Conservation (phyloP, 1,140 invertebrate genomes). For the Drosophila carrolli region DNA sequence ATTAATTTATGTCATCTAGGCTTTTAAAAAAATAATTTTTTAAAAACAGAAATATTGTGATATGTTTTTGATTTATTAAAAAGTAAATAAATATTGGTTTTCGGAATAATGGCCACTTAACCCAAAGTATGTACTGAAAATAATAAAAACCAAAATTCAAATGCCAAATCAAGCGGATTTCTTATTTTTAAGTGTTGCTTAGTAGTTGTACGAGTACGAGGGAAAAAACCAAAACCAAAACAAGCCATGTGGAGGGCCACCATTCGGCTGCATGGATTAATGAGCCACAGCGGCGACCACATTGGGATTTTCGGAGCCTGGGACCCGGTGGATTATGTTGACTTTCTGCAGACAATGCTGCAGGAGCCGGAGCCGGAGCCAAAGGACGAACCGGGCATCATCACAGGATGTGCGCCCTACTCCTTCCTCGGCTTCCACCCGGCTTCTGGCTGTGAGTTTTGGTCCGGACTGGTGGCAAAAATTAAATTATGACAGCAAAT, state of each 20-base stretch:
- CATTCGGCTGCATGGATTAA: conserved; percentile 79
- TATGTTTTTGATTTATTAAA: too few relatives aligned
- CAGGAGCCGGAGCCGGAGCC: conserved; percentile 15
- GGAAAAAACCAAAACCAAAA: conserved; percentile 53
- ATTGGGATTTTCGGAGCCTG: conserved; percentile 49
- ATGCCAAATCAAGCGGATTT: not conserved
- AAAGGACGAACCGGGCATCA: conserved; percentile 29
- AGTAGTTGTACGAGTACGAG: conserved; percentile 8
- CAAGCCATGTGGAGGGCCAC: conserved; percentile 52
- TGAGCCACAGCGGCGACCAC: conserved; percentile 67
- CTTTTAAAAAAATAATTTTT: too few relatives aligned
- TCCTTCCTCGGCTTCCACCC: conserved; percentile 1
- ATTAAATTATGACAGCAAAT: conserved; percentile 82
- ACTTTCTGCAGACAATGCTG: conserved; percentile 47
- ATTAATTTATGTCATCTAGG: too few relatives aligned
- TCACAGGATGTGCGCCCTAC: conserved; percentile 44
- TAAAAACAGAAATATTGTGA: too few relatives aligned
- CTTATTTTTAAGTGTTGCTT: not conserved
- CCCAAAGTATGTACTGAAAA: too few relatives aligned
- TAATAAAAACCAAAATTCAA: too few relatives aligned
- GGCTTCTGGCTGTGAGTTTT: conserved; percentile 34
- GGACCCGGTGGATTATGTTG: conserved; percentile 51
- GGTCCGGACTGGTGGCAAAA: conserved; percentile 64
- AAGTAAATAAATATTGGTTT: too few relatives aligned
- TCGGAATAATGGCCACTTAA: too few relatives aligned